phyloP scores from a whole-genome alignment of 2,113 vertebrate species.

The Planiliza haematocheilus region DNA sequence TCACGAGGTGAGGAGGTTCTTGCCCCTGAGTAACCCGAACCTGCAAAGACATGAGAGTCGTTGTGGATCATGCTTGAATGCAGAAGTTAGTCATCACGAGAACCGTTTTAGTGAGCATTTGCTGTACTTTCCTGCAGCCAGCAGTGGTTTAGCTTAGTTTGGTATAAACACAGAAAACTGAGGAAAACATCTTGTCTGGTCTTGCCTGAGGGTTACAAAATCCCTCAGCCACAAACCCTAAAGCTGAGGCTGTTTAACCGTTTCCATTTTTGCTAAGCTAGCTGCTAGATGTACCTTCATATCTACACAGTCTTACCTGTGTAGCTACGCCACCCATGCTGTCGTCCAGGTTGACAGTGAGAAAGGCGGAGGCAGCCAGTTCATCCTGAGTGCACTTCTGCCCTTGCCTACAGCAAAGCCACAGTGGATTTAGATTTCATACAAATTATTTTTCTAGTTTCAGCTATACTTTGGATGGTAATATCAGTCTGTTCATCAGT shows the following conservation, averaged over 20 bases:
- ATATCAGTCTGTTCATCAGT: too few species aligned
- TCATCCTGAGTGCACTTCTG: constrained; percentile 78
- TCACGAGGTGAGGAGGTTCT: constrained; percentile 84
- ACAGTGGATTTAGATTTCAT: neutral
- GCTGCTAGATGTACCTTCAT: neutral
- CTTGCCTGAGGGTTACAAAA: neutral
- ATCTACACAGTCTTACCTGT: constrained; percentile 70
- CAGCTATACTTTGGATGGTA: too few species aligned
- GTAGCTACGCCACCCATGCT: constrained; percentile 78
- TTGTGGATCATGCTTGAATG: neutral
- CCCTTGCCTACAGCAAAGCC: constrained; percentile 79
- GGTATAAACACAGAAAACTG: constrained; percentile 1
- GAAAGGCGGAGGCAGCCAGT: constrained; percentile 75
- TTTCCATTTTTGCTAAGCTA: too few species aligned
- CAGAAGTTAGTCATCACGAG: neutral
- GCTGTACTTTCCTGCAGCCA: neutral
- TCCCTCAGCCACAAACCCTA: too few species aligned
- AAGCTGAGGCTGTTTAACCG: too few species aligned
- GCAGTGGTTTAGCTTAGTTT: neutral
- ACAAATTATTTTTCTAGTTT: too few species aligned
- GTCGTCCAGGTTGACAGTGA: constrained; percentile 79
- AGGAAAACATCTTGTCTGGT: neutral
- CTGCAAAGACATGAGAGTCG: constrained; percentile 54
- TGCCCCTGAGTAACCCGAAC: constrained; percentile 84
- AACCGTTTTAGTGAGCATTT: too few species aligned